Evolutionary conservation across 1,140 invertebrate genomes (phyloP).

Genomic region (Acromyrmex echinatior): DNA sequence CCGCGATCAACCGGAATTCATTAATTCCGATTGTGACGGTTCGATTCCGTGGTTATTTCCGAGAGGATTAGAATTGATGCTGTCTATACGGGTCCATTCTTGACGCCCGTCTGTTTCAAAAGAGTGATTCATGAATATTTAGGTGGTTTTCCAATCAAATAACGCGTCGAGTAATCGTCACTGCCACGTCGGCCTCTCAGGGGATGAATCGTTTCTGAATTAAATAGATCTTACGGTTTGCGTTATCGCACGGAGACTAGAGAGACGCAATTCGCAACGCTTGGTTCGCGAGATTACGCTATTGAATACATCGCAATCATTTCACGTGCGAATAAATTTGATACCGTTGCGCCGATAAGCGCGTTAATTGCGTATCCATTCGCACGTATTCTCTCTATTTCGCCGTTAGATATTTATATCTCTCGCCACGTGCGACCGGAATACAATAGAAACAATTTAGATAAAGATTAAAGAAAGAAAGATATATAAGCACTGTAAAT

Average conservation of each 20-base stretch:
- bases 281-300: slow-evolving; percentile 26
- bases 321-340: slow-evolving; percentile 51
- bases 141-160: slow-evolving; percentile 26
- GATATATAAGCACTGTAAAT: not conserved
- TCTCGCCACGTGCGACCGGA: not conserved
- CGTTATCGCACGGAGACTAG: slow-evolving; percentile 2
- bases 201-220: slow-evolving; percentile 8
- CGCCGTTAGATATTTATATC: slow-evolving; percentile 11
- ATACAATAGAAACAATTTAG: not conserved
- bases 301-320: slow-evolving; percentile 11
- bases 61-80: slow-evolving; percentile 40
- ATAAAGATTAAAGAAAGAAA: slow-evolving; percentile 9
- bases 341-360: slow-evolving; percentile 37
- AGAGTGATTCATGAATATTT: slow-evolving; percentile 59
- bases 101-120: slow-evolving; percentile 2
- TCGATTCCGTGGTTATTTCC: slow-evolving; percentile 40
- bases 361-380: slow-evolving; percentile 31
- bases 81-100: slow-evolving; percentile 22
- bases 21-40: slow-evolving; percentile 41
- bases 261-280: not conserved
- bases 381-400: not conserved
- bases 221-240: slow-evolving; percentile 22
- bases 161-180: slow-evolving; percentile 29
- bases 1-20: slow-evolving; percentile 26
- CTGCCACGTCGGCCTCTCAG: not conserved